Conservation (phyloP, 2,113 vertebrate species). For the Empidonax alnorum region DNA sequence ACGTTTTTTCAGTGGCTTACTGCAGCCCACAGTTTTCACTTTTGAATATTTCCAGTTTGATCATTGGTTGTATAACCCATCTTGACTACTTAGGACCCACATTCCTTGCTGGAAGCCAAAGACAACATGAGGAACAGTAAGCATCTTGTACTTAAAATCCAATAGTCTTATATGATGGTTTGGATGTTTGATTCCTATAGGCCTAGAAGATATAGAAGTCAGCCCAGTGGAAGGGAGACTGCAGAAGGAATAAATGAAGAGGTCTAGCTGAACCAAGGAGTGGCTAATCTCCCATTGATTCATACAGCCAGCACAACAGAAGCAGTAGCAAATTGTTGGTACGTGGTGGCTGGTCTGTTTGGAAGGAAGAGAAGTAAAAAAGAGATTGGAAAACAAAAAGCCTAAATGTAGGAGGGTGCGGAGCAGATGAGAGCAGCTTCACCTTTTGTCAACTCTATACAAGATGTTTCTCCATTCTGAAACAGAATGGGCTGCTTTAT, state of each 20-base stretch:
- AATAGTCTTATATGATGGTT: background rate
- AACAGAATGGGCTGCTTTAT: background rate
- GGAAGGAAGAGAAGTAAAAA: background rate
- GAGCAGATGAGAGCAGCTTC: background rate
- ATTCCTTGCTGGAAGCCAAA: background rate
- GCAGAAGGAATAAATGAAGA: background rate
- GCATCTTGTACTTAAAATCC: background rate
- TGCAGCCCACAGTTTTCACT: background rate
- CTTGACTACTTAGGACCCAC: background rate
- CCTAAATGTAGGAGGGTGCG: background rate
- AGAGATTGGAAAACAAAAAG: background rate
- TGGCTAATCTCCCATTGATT: background rate
- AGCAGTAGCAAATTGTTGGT: background rate
- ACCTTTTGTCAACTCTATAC: background rate
- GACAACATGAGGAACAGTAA: background rate
- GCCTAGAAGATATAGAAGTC: background rate
- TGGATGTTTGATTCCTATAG: background rate
- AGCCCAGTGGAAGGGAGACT: background rate
- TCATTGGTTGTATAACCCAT: background rate
- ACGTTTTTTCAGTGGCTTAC: background rate
- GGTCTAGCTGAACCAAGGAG: background rate
- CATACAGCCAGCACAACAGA: background rate
- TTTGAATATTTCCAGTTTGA: background rate
- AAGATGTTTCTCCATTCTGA: background rate
- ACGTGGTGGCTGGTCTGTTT: rapidly evolving